Conservation (phyloP, 1,140 invertebrate genomes). For the Drosophila pachea region DNA sequence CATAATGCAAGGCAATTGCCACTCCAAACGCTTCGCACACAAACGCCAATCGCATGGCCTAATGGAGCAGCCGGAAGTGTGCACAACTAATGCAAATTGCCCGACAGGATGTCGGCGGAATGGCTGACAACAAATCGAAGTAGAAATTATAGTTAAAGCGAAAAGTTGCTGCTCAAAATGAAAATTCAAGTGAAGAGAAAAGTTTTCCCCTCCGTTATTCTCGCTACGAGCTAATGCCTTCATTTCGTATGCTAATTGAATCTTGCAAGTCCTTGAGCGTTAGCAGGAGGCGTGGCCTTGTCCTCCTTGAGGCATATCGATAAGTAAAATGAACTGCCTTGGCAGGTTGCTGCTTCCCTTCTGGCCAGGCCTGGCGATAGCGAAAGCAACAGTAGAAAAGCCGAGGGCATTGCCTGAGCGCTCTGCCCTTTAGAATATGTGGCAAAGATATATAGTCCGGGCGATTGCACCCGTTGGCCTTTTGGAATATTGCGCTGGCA, state of each 20-base stretch:
- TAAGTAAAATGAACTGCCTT: no score
- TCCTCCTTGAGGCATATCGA: no score
- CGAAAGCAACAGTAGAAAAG: no score
- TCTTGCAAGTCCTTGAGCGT: no score
- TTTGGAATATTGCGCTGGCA: constrained; percentile 19
- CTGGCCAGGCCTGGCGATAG: background rate
- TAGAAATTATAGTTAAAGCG: background rate
- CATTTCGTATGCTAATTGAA: no score
- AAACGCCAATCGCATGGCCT: constrained; percentile 12
- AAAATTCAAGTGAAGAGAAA: no score
- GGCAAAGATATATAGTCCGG: background rate
- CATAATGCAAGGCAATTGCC: constrained; percentile 37
- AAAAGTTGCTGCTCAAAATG: no score
- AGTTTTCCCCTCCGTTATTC: no score
- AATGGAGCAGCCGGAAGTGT: constrained; percentile 40
- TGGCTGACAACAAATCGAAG: background rate
- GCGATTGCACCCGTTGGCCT: constrained; percentile 1
- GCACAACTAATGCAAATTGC: constrained; percentile 68
- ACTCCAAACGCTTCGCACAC: constrained; percentile 37
- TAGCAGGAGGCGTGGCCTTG: no score
- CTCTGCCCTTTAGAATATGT: no score
- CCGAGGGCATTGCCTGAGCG: no score
- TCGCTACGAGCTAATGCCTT: no score
- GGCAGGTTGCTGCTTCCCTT: background rate
- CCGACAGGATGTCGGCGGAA: background rate